phyloP scores from a whole-genome alignment of 2,797 vertebrate species.

The Thamnophis elegans region DNA sequence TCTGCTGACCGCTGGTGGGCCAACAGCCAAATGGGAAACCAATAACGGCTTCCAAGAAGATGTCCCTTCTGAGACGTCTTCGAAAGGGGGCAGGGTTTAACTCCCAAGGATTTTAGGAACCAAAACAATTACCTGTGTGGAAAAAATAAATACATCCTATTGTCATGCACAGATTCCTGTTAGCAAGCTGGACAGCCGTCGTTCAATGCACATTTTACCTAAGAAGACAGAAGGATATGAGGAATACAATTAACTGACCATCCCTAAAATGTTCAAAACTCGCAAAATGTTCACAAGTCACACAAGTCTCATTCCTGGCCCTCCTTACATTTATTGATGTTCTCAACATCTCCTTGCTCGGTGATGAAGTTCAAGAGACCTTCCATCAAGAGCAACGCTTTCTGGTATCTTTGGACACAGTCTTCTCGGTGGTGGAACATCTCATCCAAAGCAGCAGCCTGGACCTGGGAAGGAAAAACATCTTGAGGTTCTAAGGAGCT shows the following conservation, averaged over 20 bases:
- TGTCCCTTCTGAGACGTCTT: not conserved
- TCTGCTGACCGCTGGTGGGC: no score
- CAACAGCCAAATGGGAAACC: not conserved
- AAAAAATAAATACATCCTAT: not conserved
- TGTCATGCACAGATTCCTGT: conserved; percentile 74
- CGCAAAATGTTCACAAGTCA: not conserved
- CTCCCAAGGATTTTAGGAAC: not conserved
- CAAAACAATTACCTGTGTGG: not conserved
- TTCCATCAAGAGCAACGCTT: conserved; percentile 92
- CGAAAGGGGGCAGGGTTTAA: not conserved
- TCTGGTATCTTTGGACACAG: conserved; percentile 89
- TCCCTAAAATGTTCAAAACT: not conserved
- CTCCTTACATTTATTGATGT: conserved; percentile 87
- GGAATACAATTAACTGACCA: not conserved
- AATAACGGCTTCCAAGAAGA: not conserved
- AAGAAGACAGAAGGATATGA: not conserved
- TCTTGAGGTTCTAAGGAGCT: not conserved
- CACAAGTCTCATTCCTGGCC: not conserved
- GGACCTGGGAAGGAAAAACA: conserved; percentile 77
- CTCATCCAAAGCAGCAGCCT: conserved; percentile 93
- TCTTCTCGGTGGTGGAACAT: conserved; percentile 91
- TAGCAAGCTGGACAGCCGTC: conserved; percentile 85
- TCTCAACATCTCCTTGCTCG: conserved; percentile 84
- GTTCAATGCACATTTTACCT: conserved; percentile 94
- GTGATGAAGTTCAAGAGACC: conserved; percentile 87